Evolutionary conservation across 2,113 vertebrate genomes (phyloP).

Genomic region (Charina bottae): DNA sequence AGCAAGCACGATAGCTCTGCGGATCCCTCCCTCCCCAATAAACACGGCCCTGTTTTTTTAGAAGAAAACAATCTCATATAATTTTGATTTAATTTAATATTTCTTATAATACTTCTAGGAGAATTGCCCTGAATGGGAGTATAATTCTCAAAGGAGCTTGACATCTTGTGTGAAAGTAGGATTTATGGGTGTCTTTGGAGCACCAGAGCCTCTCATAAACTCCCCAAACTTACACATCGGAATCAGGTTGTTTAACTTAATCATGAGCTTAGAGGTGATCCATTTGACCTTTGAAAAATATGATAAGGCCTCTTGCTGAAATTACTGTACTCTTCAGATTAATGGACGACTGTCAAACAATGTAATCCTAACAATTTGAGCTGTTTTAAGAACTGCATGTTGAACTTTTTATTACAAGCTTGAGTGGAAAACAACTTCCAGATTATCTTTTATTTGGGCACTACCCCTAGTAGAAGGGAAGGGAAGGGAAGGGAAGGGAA

Average conservation of each 20-base stretch:
- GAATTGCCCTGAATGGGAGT: slow-evolving; percentile 34
- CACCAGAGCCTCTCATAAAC: slow-evolving; percentile 76
- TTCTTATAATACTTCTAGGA: slow-evolving; percentile 58
- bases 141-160: slow-evolving; percentile 51
- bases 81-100: slow-evolving; percentile 62
- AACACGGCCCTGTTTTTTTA: neutral
- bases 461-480: neutral
- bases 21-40: neutral
- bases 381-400: slow-evolving; percentile 51
- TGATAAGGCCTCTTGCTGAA: slow-evolving; percentile 68
- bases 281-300: slow-evolving; percentile 73
- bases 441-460: slow-evolving; percentile 6
- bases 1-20: neutral
- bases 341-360: slow-evolving; percentile 47
- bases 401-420: slow-evolving; percentile 30
- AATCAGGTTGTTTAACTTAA: slow-evolving; percentile 73
- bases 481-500: neutral
- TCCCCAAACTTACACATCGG: slow-evolving; percentile 60
- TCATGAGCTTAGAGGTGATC: slow-evolving; percentile 72
- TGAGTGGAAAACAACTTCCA: slow-evolving; percentile 13
- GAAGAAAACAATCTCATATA: slow-evolving; percentile 34
- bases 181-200: slow-evolving; percentile 70
- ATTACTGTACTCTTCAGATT: slow-evolving; percentile 51
- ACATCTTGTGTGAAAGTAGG: slow-evolving; percentile 41
- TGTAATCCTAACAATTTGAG: slow-evolving; percentile 38